phyloP scores from a whole-genome alignment of 2,113 vertebrate genomes.

The Saccopteryx leptura region DNA sequence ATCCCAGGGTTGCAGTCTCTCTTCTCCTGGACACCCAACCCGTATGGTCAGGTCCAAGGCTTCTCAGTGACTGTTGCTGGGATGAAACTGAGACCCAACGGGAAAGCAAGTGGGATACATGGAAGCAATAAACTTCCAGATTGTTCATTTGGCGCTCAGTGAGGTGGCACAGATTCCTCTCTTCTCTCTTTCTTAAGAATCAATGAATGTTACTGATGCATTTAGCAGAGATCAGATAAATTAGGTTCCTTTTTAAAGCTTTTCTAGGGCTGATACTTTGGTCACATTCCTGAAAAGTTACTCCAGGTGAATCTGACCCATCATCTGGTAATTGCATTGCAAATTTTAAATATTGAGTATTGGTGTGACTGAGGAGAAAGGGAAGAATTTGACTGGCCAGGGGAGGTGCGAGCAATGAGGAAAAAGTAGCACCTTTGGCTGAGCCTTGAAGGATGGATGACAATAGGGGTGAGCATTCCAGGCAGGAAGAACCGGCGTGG shows the following conservation, averaged over 20 bases:
- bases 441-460: not conserved
- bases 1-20: not conserved
- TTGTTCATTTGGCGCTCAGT: slow-evolving; percentile 74
- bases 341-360: slow-evolving; percentile 34
- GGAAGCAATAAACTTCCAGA: slow-evolving; percentile 66
- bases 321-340: not conserved
- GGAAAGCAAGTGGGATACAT: slow-evolving; percentile 63
- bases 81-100: slow-evolving; percentile 50
- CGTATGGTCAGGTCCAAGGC: not conserved
- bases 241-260: slow-evolving; percentile 65
- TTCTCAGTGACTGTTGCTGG: not conserved
- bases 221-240: slow-evolving; percentile 73
- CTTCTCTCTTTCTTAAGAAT: slow-evolving; percentile 72
- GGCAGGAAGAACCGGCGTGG: not conserved
- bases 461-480: not conserved
- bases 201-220: slow-evolving; percentile 75
- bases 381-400: not conserved
- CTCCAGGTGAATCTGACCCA: slow-evolving; percentile 12
- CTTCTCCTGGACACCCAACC: not conserved
- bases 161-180: slow-evolving; percentile 42
- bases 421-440: not conserved
- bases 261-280: slow-evolving; percentile 34
- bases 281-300: slow-evolving; percentile 39
- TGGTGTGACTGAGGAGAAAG: not conserved
- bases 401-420: not conserved